A percentile compares a stretch with the other conserved stretches of the same genome.
Evolutionary conservation across 2,888 invertebrate species (phyloP).

Genomic region (Syrphus vitripennis): DNA sequence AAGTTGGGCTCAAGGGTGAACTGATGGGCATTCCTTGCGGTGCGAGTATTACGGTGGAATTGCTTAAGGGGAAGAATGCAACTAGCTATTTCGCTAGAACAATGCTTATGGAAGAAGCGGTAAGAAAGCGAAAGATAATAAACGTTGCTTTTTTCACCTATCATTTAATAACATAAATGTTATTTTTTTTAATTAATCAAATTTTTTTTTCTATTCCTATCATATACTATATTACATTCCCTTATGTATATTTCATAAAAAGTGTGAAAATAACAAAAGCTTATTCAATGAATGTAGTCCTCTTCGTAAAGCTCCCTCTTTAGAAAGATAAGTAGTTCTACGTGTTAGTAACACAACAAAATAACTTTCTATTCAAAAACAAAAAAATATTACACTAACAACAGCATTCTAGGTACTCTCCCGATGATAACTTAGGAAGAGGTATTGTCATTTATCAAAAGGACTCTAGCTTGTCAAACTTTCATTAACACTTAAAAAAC

Average conservation of each 20-base stretch:
- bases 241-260: background rate
- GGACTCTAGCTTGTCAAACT: constrained; percentile 31
- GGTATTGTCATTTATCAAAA: constrained; percentile 32
- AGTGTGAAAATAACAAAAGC: background rate
- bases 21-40: no score
- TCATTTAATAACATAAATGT: no score
- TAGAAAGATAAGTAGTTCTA: background rate
- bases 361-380: background rate
- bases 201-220: background rate
- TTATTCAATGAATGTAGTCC: background rate
- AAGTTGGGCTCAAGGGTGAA: no score
- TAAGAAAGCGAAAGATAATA: no score
- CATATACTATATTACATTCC: no score
- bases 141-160: no score
- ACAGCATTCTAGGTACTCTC: background rate
- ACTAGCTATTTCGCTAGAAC: no score
- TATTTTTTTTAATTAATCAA: no score
- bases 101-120: no score
- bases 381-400: no score
- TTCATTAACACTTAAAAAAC: constrained; percentile 38
- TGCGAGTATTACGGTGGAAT: no score
- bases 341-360: background rate
- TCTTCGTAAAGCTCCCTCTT: background rate
- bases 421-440: background rate
- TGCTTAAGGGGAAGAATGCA: no score